Conservation (phyloP, 2,888 invertebrate genomes). For the Iphiclides podalirius region DNA sequence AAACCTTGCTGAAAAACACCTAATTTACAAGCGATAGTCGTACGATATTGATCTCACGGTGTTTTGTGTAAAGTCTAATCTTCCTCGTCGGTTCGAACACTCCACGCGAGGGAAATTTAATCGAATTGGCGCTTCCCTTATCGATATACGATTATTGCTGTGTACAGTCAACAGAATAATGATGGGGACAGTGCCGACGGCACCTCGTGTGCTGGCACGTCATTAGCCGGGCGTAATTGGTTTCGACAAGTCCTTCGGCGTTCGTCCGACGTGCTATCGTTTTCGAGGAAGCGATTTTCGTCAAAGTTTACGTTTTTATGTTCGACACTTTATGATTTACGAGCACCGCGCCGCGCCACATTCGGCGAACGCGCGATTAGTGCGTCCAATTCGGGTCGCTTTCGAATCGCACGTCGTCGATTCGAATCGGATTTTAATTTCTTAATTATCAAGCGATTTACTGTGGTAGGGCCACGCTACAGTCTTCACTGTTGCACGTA, state of each 20-base stretch:
- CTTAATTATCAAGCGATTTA: too few relatives aligned
- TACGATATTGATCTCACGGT: not conserved
- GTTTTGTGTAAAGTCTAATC: not conserved
- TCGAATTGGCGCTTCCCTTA: constrained; percentile 33
- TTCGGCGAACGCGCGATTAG: not conserved
- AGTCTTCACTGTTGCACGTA: too few relatives aligned
- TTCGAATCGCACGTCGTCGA: too few relatives aligned
- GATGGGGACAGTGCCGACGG: constrained; percentile 23
- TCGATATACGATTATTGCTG: constrained; percentile 30
- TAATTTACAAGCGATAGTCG: not conserved
- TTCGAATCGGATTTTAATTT: too few relatives aligned
- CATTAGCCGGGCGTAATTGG: constrained; percentile 52
- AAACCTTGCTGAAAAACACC: not conserved
- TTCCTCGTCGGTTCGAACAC: not conserved
- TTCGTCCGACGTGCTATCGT: constrained; percentile 25
- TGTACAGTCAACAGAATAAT: constrained; percentile 9
- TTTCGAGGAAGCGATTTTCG: constrained; percentile 40
- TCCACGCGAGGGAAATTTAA: constrained; percentile 24
- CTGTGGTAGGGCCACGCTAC: too few relatives aligned
- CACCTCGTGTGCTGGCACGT: constrained; percentile 28
- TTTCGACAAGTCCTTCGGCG: constrained; percentile 17
- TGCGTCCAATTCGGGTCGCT: not conserved
- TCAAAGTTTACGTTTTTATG: constrained; percentile 16
- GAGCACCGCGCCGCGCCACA: too few relatives aligned
- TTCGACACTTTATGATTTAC: constrained; percentile 14